phyloP scores from a whole-genome alignment of 2,797 vertebrate species.

The Sebastes melanostomus region DNA sequence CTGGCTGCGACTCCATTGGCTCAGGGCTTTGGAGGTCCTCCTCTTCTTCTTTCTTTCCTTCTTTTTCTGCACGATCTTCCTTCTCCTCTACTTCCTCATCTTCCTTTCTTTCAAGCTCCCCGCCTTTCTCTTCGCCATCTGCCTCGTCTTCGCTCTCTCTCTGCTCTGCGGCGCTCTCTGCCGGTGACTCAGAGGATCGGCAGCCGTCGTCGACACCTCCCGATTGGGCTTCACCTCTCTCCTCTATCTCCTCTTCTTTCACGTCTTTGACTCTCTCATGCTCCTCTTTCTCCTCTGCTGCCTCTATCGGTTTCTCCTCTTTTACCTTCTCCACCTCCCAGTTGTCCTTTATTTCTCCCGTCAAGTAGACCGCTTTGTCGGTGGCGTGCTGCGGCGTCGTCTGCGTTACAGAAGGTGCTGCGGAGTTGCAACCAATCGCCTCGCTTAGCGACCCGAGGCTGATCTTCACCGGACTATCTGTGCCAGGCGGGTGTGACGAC shows the following conservation, averaged over 20 bases:
- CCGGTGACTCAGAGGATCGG: slow-evolving; percentile 16
- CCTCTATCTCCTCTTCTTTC: neutral
- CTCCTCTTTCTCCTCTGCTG: neutral
- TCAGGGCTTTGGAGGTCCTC: neutral
- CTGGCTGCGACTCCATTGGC: slow-evolving; percentile 2
- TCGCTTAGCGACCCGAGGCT: slow-evolving; percentile 48
- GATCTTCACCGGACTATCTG: slow-evolving; percentile 26
- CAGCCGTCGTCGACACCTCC: neutral
- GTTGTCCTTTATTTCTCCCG: slow-evolving; percentile 42
- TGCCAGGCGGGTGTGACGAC: neutral
- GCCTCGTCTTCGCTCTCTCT: neutral
- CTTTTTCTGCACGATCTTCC: neutral
- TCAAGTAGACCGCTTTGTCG: slow-evolving; percentile 68
- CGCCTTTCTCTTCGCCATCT: neutral
- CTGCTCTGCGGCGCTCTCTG: slow-evolving; percentile 6
- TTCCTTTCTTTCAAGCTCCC: neutral
- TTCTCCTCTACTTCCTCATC: neutral
- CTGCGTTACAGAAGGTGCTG: neutral
- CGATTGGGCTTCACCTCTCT: neutral
- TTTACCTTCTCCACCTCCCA: slow-evolving; percentile 38
- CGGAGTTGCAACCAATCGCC: slow-evolving; percentile 14
- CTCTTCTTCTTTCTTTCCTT: neutral
- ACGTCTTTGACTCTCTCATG: neutral
- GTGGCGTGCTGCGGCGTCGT: slow-evolving; percentile 5
- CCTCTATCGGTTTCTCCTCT: neutral